Evolutionary conservation across 1,140 invertebrate genomes (phyloP), one percentile per base, ranked within the genome.

Genomic region (Neodiprion fabricii): DNA sequence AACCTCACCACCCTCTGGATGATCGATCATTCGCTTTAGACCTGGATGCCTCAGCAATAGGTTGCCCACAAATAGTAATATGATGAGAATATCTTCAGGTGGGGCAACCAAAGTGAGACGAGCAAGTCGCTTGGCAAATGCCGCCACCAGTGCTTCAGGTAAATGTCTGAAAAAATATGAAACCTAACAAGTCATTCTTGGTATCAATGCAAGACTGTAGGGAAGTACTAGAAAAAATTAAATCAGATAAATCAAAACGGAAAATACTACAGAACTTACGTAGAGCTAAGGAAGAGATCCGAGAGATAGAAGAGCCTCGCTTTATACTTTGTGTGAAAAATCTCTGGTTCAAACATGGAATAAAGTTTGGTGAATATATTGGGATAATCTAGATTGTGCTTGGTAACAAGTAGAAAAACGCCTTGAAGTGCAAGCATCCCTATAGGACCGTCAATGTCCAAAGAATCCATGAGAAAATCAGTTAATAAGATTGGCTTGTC

Each of bases 301-400:
- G 95, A 90, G 28, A 98, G 90, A 83, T 96, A 95, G 84, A 98
- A 95, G 4, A 97, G 89, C 53, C 96, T 90, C 1, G 94, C 92
- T 86, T 96, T 95, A 84, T 97, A 98, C 82, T 96, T 96, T 11
- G 94, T 96, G 82, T 96, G 93, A 83, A 99, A 96, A 76, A 99
- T 94, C 78, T 94, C 93, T 0, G 96, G 95, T 80, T 95, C 93
- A 80, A 98, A 95, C 91, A 99, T 93, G 1, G 94, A 93, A 88
- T 99, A 99, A 7, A 99, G 89, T 84, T 98, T 97, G 71, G 92
- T 92, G 85, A 97, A 99, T 82, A 99, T 97, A 86, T 98, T 94
- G 5, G 97, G 97, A 88, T 98, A 98, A 83, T 98, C 95, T 86
- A 99, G 91, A 88, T 99, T 98, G 84, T 98, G 94, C 76, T 95